Evolutionary conservation across 2,113 vertebrate genomes (phyloP).

Genomic region (Pogonocichla stellata): DNA sequence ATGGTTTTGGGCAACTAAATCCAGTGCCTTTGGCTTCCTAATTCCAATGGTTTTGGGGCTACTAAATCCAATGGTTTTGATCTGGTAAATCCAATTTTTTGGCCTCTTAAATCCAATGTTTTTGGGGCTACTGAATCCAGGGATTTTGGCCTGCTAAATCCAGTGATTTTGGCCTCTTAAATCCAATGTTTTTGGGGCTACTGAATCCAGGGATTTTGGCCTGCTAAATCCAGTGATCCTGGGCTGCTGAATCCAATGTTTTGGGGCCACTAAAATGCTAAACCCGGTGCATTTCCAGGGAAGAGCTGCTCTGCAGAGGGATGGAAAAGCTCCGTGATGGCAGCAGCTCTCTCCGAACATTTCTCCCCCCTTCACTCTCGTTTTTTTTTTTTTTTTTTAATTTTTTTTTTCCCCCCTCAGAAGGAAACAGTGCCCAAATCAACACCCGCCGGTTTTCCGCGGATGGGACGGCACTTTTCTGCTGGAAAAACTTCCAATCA

Average conservation of each 20-base stretch:
- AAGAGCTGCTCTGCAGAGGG: neutral
- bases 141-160: no score
- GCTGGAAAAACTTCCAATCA: constrained; percentile 48
- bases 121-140: no score
- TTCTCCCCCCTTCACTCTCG: neutral
- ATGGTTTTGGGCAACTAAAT: no score
- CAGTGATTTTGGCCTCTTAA: neutral
- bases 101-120: no score
- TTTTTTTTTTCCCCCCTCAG: neutral
- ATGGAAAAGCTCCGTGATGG: neutral
- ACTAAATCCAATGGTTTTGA: no score
- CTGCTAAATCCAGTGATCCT: no score
- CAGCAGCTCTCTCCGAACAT: neutral
- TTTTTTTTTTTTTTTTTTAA: neutral
- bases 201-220: no score
- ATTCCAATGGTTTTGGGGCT: no score
- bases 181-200: no score
- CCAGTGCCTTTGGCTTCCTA: no score
- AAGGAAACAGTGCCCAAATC: constrained; percentile 54
- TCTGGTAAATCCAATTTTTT: no score
- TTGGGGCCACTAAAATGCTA: neutral
- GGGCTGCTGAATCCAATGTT: fast-evolving
- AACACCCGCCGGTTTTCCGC: constrained; percentile 1
- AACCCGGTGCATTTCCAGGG: neutral
- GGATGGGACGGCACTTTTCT: neutral